Conservation (phyloP, 2,888 invertebrate genomes). For the Ephialtes manifestator region DNA sequence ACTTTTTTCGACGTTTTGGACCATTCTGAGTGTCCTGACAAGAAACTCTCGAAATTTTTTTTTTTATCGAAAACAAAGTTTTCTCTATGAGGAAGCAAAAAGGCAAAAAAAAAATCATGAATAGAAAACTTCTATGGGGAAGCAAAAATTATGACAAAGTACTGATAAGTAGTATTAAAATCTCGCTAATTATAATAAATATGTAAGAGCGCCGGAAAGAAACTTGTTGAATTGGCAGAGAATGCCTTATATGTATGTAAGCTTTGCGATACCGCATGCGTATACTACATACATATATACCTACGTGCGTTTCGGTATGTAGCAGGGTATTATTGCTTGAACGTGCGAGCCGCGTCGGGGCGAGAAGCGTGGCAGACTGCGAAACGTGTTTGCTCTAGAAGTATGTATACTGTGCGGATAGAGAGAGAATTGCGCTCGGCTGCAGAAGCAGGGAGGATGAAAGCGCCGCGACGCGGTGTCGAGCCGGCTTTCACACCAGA, state of each 20-base stretch:
- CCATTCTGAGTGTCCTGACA: too few relatives aligned
- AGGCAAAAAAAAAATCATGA: too few relatives aligned
- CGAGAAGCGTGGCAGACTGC: conserved; percentile 17
- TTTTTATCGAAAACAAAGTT: too few relatives aligned
- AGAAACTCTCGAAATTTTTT: too few relatives aligned
- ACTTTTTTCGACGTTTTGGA: too few relatives aligned
- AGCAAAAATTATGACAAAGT: too few relatives aligned
- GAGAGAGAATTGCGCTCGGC: conserved; percentile 41
- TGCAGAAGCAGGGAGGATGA: conserved; percentile 26
- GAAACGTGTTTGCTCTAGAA: conserved; percentile 15
- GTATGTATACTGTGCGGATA: background rate
- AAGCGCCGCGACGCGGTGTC: conserved; percentile 19
- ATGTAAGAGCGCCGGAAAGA: too few relatives aligned
- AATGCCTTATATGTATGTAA: background rate
- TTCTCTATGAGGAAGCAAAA: too few relatives aligned
- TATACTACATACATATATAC: background rate
- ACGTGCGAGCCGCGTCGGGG: conserved; percentile 17
- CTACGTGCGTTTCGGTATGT: conserved; percentile 50
- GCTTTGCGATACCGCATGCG: background rate
- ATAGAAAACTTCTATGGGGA: too few relatives aligned
- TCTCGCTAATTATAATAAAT: too few relatives aligned
- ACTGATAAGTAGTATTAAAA: too few relatives aligned
- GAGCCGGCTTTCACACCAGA: conserved; percentile 33
- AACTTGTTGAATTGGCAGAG: too few relatives aligned
- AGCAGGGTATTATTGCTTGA: conserved; percentile 50